These are phyloP conservation scores for Uropsilus gracilis DNA, from an alignment of 2,113 vertebrate species.

Conservation along the genomic window DNA sequence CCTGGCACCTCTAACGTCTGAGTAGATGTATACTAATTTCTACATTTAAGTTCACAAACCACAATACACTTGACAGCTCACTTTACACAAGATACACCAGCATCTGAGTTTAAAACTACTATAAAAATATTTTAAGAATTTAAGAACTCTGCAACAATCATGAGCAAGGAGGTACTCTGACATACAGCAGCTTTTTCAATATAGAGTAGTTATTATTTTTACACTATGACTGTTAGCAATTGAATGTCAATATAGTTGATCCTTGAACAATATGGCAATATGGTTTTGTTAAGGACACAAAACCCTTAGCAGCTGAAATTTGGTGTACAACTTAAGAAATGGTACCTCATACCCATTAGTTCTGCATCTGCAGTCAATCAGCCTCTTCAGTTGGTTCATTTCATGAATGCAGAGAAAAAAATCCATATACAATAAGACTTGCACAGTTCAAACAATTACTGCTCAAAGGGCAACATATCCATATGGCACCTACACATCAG, in stretches of 20 bases:
- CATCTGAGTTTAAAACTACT: not conserved
- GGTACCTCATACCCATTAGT: not conserved
- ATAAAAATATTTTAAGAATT: not conserved
- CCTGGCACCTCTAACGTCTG: not conserved
- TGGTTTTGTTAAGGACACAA: not conserved
- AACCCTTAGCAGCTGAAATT: not conserved
- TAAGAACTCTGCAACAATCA: conserved; percentile 13
- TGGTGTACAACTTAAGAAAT: not conserved
- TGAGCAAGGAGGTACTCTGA: not conserved
- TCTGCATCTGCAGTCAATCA: no score
- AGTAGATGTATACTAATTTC: not conserved
- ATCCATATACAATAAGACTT: not conserved
- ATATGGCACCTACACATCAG: not conserved
- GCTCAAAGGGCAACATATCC: not conserved
- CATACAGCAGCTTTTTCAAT: not conserved
- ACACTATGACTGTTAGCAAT: not conserved
- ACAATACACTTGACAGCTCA: conserved; percentile 15
- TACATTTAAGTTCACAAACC: not conserved
- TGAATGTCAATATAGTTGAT: not conserved
- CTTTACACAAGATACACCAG: not conserved
- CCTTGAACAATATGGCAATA: not conserved
- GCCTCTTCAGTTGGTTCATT: not conserved
- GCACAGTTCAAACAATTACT: not conserved
- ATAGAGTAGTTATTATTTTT: not conserved
- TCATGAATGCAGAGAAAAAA: not conserved